Conservation (phyloP, 2,888 invertebrate species). For the Drosophila diplacantha region DNA sequence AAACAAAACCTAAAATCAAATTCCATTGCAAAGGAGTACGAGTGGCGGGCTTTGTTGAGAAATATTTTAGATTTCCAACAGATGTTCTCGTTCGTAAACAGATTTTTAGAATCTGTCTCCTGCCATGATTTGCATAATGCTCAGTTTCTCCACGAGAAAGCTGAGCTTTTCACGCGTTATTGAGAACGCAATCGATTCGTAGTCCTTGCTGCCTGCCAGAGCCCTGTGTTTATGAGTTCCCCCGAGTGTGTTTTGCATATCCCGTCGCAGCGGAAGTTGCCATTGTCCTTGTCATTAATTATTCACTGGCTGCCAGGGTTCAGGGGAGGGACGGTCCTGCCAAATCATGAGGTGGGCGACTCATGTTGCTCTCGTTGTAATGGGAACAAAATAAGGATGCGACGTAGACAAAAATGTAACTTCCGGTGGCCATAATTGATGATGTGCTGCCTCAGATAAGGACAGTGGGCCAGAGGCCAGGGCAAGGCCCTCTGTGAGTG, state of each 20-base stretch:
- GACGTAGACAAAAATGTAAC: constrained; percentile 54
- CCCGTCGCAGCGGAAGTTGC: constrained; percentile 21
- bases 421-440: constrained; percentile 71
- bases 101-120: constrained; percentile 58
- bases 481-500: not conserved
- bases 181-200: constrained; percentile 30
- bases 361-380: constrained; percentile 33
- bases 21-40: constrained; percentile 47
- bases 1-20: constrained; percentile 59
- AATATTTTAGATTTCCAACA: constrained; percentile 62
- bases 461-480: constrained; percentile 11
- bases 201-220: constrained; percentile 7
- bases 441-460: constrained; percentile 46
- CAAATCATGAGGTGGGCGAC: constrained; percentile 38
- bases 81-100: constrained; percentile 62
- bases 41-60: constrained; percentile 18
- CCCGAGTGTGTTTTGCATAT: constrained; percentile 23
- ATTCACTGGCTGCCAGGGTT: constrained; percentile 50
- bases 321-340: constrained; percentile 9
- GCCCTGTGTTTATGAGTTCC: constrained; percentile 16
- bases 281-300: constrained; percentile 55
- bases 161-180: constrained; percentile 40
- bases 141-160: constrained; percentile 21
- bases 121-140: constrained; percentile 66
- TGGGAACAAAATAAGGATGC: constrained; percentile 57